Conservation (phyloP, 2,113 vertebrate species). For the Plotosus lineatus region DNA sequence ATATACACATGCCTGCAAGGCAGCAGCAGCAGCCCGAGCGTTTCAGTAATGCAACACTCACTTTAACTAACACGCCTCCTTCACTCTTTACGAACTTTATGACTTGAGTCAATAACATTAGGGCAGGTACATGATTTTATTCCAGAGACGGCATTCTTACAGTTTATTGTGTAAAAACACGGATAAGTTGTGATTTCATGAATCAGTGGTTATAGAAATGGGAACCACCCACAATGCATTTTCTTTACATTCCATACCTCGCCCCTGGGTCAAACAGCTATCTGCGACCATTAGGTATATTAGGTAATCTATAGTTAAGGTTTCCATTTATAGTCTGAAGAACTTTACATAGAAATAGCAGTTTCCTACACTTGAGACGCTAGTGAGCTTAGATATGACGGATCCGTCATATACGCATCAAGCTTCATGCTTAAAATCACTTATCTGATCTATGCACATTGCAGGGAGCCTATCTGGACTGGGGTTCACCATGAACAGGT, state of each 20-base stretch:
- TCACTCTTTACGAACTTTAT: constrained; percentile 71
- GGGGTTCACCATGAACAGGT: too few relatives aligned
- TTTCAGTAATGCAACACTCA: constrained; percentile 78
- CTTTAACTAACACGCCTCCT: constrained; percentile 69
- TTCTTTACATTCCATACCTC: constrained; percentile 22
- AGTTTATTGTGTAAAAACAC: constrained; percentile 50
- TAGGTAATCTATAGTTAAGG: constrained; percentile 18
- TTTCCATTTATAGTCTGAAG: constrained; percentile 18
- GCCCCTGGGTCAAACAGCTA: constrained; percentile 39
- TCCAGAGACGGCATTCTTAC: constrained; percentile 62
- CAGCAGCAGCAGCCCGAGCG: constrained; percentile 76
- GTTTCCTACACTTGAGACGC: background rate
- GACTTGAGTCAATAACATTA: constrained; percentile 61
- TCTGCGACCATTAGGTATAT: constrained; percentile 32
- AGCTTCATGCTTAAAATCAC: too few relatives aligned
- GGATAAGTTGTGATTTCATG: constrained; percentile 48
- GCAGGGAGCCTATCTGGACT: too few relatives aligned
- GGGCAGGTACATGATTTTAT: constrained; percentile 54
- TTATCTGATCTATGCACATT: too few relatives aligned
- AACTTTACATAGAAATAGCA: background rate
- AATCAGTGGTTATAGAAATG: constrained; percentile 54
- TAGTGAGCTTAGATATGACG: too few relatives aligned
- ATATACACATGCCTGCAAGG: constrained; percentile 74
- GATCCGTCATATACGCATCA: too few relatives aligned
- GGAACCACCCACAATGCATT: constrained; percentile 27